phyloP scores from a whole-genome alignment of 2,797 vertebrate genomes.

The Bradypodion pumilum region DNA sequence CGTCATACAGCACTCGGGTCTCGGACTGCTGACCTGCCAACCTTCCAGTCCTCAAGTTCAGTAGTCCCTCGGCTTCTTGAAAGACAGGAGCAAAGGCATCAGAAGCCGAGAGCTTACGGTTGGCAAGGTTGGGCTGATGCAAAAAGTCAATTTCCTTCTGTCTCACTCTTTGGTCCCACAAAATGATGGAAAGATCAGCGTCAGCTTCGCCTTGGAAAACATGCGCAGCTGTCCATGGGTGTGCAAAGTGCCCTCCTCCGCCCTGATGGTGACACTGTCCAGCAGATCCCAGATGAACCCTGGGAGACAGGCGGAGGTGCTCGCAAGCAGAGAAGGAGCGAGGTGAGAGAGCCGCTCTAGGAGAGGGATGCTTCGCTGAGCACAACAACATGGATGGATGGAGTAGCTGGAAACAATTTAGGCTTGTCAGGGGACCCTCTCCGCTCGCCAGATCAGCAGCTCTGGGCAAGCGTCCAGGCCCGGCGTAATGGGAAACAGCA shows the following conservation, averaged over 20 bases:
- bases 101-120: constrained; percentile 14
- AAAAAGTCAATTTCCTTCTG: background rate
- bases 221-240: constrained; percentile 15
- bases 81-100: background rate
- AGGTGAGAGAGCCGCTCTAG: background rate
- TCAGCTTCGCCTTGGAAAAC: constrained; percentile 7
- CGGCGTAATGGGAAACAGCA: constrained; percentile 60
- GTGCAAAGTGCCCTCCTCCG: constrained; percentile 23
- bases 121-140: background rate
- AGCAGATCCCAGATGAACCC: constrained; percentile 27
- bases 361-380: constrained; percentile 22
- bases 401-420: constrained; percentile 63
- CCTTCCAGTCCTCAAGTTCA: no score
- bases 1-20: no score
- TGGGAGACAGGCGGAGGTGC: constrained; percentile 23
- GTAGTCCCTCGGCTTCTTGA: no score
- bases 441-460: constrained; percentile 53
- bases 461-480: constrained; percentile 49
- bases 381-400: constrained; percentile 23
- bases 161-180: background rate
- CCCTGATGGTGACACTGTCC: background rate
- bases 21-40: no score
- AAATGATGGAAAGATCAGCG: background rate
- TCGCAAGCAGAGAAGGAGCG: constrained; percentile 12
- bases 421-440: constrained; percentile 34